Evolutionary conservation across 2,888 invertebrate species (phyloP).

Genomic region (Troglohyphantes excavatus): DNA sequence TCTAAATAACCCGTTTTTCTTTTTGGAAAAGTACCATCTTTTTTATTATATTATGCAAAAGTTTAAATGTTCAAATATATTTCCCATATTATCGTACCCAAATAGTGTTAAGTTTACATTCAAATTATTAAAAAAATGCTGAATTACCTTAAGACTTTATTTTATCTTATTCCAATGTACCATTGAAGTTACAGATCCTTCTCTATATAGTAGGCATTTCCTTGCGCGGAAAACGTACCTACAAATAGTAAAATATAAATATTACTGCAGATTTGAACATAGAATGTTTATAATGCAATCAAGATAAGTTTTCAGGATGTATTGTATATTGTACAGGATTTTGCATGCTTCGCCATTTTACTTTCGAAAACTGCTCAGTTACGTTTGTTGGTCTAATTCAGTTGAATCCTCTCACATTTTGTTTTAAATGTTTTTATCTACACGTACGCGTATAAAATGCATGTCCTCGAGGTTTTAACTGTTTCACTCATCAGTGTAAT

Average conservation of each 20-base stretch:
- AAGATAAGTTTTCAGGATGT: not conserved
- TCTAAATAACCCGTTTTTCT: too few species aligned
- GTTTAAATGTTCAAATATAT: too few species aligned
- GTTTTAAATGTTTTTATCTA: constrained; percentile 37
- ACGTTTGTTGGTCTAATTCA: not conserved
- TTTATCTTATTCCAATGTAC: not conserved
- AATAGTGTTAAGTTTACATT: too few species aligned
- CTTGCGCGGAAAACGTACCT: not conserved
- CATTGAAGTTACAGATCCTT: not conserved
- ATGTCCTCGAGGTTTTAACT: constrained; percentile 47
- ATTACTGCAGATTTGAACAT: not conserved
- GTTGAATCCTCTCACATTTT: not conserved
- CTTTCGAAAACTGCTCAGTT: not conserved
- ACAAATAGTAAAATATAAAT: not conserved
- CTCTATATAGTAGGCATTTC: not conserved
- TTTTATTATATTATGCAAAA: too few species aligned
- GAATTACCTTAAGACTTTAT: not conserved
- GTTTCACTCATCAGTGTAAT: constrained; percentile 51
- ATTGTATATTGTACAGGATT: not conserved
- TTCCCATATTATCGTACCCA: too few species aligned
- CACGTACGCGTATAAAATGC: constrained; percentile 5
- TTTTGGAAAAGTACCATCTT: too few species aligned
- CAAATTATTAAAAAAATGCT: not conserved
- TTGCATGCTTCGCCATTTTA: not conserved
- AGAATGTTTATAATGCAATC: not conserved